Evolutionary conservation across 1,140 invertebrate species (phyloP), one percentile per base, ranked within the genome.

Genomic region (Epicauta chinensis): DNA sequence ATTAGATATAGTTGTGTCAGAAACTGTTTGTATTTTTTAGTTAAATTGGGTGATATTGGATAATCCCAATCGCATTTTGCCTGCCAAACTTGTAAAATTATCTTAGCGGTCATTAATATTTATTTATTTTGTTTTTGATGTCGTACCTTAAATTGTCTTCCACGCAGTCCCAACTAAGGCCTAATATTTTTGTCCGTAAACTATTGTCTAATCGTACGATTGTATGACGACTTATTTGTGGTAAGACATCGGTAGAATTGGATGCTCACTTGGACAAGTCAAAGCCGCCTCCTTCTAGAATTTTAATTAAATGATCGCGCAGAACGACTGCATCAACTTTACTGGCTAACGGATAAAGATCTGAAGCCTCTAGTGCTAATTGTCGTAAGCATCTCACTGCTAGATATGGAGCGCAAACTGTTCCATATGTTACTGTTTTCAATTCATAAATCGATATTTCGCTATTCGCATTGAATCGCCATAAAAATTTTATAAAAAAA

Each of bases 351-450:
- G 69, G 63, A 61, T 55, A 67, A 0, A 45, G 3, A 10, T 32
- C 45, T 53, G 63, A 53, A 50, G 70, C 64, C 13, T 34, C 15
- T 1, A 61, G 3, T 65, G 46, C 57, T 67, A 64, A 15, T 65
- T 53, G 7, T 67, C 16, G 42, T 13, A 57, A 44, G 55, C 30
- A 38, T 9, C 65, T 37, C 11, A 55, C 56, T 45, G 61, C 59
- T 11, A 66, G 42, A 53, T 50, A 63, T 34, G 63, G 60, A 30
- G 59, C 59, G 12, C 45, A 58, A 37, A 56, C 49, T 15, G 58
- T 57, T 2, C 64, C 64, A 34, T 62, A 64, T n/a, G 59, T 59
- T 11, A 66, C 50, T 0, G 59, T 66, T 47, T 63, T 62, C 43
- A 67, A 53, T 30, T 55, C 32, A 31, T 58, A 61, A 7, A 60